A percentile compares a stretch with the other conserved stretches of the same genome.
phyloP scores from a whole-genome alignment of 2,113 vertebrate genomes.

The Callorhinus ursinus region DNA sequence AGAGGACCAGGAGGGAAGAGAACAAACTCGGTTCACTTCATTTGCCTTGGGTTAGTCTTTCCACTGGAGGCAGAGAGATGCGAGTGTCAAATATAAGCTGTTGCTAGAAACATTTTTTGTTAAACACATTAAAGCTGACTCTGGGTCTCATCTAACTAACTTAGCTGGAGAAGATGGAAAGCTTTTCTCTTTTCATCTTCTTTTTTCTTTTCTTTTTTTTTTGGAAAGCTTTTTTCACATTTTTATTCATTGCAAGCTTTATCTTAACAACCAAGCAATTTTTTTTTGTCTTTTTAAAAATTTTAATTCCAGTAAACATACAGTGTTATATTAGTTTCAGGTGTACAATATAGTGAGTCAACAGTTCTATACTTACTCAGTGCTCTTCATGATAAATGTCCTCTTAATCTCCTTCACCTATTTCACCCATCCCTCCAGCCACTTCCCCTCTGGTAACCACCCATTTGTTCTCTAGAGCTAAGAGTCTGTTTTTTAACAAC shows the following conservation, averaged over 20 bases:
- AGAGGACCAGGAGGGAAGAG: background rate
- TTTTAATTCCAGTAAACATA: background rate
- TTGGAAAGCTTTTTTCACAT: no score
- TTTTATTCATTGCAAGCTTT: constrained; percentile 29
- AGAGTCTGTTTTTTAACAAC: background rate
- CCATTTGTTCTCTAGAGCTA: background rate
- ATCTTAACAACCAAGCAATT: background rate
- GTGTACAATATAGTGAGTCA: background rate
- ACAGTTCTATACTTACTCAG: background rate
- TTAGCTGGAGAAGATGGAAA: background rate
- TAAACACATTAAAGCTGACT: background rate
- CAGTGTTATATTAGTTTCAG: background rate
- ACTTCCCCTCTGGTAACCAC: background rate
- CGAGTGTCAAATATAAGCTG: background rate
- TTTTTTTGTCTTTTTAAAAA: background rate
- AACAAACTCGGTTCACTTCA: background rate
- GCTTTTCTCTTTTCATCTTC: background rate
- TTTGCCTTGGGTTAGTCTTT: background rate
- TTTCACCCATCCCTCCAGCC: background rate
- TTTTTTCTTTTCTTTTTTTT: no score
- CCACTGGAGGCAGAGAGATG: background rate
- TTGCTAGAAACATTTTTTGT: background rate
- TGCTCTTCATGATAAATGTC: background rate
- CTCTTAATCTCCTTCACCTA: background rate
- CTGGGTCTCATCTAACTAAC: background rate